Percentiles rank a stretch among this genome's conserved stretches.
These are phyloP conservation scores for Adrianichthys oophorus DNA, from an alignment of 2,797 vertebrate species.

Conservation along the genomic window DNA sequence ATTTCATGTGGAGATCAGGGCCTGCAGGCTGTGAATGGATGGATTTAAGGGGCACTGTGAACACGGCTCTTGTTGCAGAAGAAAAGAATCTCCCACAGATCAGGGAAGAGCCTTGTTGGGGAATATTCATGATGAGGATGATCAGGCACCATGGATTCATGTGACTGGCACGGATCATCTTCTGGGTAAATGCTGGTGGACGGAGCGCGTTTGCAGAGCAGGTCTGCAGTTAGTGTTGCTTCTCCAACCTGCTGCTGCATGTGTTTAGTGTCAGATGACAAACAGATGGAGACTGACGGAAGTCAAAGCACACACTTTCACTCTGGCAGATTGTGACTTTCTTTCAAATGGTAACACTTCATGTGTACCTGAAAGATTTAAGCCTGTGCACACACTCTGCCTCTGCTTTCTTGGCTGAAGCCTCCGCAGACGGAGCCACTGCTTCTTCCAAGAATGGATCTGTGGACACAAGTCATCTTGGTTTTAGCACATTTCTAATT, in stretches of 20 bases:
- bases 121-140: constrained; percentile 92
- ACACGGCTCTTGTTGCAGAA: constrained; percentile 74
- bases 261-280: constrained; percentile 49
- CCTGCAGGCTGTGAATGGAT: constrained; percentile 80
- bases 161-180: constrained; percentile 83
- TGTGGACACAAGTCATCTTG: not conserved
- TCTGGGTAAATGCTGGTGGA: constrained; percentile 80
- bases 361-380: constrained; percentile 54
- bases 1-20: constrained; percentile 88
- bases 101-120: constrained; percentile 79
- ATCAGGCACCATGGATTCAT: constrained; percentile 84
- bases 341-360: constrained; percentile 73
- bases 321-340: constrained; percentile 29
- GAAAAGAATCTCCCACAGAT: constrained; percentile 80
- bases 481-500: too few species aligned
- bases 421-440: constrained; percentile 6
- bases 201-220: constrained; percentile 59
- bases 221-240: too few species aligned
- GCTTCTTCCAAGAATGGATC: constrained; percentile 9
- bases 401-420: constrained; percentile 31
- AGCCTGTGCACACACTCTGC: constrained; percentile 36
- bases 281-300: constrained; percentile 72
- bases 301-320: constrained; percentile 75
- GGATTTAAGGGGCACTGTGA: constrained; percentile 77
- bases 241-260: constrained; percentile 54